Evolutionary conservation across 2,888 invertebrate genomes (phyloP), one percentile per base, ranked within the genome.

Genomic region (Drosophila dives): DNA sequence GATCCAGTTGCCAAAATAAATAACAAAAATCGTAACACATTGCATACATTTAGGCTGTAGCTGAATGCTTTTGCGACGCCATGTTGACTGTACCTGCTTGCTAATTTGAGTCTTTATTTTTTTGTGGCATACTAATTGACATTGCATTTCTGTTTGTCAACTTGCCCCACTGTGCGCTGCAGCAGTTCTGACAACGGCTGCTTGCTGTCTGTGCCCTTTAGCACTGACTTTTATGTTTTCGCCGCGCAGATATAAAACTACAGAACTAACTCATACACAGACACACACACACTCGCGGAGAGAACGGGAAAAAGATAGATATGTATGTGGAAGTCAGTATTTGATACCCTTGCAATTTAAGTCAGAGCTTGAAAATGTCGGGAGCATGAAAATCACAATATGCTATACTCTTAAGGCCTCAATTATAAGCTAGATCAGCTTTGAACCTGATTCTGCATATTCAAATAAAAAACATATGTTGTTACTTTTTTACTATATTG

Each of bases 211-310:
- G 69, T 81, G 85, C 81, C 87, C 85, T 83, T 84, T 89, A 75
- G 77, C 75, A 72, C 77, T 84, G 89, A 80, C 84, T 86, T 89
- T 89, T 88, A 84, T 88, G 84, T 88, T 88, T 84, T 84, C 78
- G 72, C 74, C 84, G 83, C 89, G 73, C 64, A 67, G 74, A 85
- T 82, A 81, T 72, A 81, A 75, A 83, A 77, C 69, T 81, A 81
- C 78, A 73, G 72, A 80, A 77, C 55, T 61, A 69, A 76, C 73
- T 71, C 45, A 64, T 49, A 65, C 60, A 55, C 49, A n/a, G n/a
- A 67, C 61, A 59, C 53, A 56, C 51, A 64, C 49, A 42, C 38
- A 36, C 17, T 20, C 15, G 4, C 15, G 45, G 0, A 54, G 45
- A 36, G 29, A 40, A 26, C 20, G 23, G 45, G n/a, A 12, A 55